Evolutionary conservation across 1,140 invertebrate genomes (phyloP).

Genomic region (Brachionus koreanus): DNA sequence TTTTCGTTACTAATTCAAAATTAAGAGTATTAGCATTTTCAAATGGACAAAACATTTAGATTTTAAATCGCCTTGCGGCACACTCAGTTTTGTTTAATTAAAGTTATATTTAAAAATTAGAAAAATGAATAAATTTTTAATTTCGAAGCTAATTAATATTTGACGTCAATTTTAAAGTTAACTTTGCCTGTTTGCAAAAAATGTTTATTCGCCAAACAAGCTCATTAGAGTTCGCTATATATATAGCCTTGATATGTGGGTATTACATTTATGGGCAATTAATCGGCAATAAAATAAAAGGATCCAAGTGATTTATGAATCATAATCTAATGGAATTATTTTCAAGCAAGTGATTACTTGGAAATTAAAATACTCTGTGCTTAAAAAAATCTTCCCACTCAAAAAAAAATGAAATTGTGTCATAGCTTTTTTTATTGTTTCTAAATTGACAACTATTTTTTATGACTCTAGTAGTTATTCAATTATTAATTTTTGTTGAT

Average conservation of each 20-base stretch:
- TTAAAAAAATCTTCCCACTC: not conserved
- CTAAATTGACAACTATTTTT: not conserved
- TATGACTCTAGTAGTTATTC: not conserved
- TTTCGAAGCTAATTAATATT: not conserved
- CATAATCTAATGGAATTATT: not conserved
- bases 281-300: not conserved
- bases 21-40: not conserved
- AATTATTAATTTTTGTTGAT: constrained; percentile 11
- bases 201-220: not conserved
- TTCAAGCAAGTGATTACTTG: not conserved
- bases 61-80: not conserved
- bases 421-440: not conserved
- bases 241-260: not conserved
- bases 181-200: not conserved
- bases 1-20: too few relatives aligned
- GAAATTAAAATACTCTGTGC: not conserved
- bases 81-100: not conserved
- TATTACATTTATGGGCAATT: not conserved
- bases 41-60: not conserved
- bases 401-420: not conserved
- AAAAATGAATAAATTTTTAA: not conserved
- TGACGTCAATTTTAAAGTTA: not conserved
- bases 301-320: not conserved
- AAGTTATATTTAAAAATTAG: not conserved
- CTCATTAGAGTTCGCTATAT: not conserved